Conservation (phyloP, 2,888 invertebrate species). For the Ametastegia equiseti region DNA sequence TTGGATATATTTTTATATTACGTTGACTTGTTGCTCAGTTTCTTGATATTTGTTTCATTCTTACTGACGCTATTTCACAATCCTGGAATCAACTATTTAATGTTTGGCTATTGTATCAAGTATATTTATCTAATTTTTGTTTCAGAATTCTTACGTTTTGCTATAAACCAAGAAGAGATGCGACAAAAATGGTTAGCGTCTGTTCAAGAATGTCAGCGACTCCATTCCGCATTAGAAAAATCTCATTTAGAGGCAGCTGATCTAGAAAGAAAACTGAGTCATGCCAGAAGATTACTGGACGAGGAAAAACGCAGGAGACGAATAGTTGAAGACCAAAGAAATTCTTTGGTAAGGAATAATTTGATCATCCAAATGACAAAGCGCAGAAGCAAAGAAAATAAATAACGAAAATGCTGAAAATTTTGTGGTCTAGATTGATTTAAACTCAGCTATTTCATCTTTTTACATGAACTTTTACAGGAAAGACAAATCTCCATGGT, state of each 20-base stretch:
- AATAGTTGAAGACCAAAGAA: constrained; percentile 84
- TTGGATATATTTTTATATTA: background rate
- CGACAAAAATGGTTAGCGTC: constrained; percentile 84
- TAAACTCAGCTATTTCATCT: constrained; percentile 24
- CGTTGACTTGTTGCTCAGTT: background rate
- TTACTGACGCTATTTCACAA: no score
- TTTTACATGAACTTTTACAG: constrained; percentile 72
- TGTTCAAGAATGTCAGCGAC: constrained; percentile 84
- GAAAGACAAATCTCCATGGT: constrained; percentile 86
- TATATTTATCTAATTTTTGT: constrained; percentile 38
- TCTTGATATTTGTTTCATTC: background rate
- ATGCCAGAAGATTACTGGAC: constrained; percentile 88
- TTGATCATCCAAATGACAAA: background rate
- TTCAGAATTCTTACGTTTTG: constrained; percentile 86
- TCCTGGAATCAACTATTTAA: no score
- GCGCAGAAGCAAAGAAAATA: background rate
- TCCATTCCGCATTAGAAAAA: constrained; percentile 85
- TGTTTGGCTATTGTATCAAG: background rate
- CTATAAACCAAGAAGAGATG: constrained; percentile 85
- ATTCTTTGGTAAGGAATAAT: constrained; percentile 80
- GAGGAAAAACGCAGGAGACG: constrained; percentile 86
- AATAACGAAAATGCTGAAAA: background rate
- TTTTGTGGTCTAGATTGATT: constrained; percentile 18
- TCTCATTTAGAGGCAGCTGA: constrained; percentile 85
- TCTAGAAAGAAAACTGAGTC: constrained; percentile 88